Base-by-base conservation (phyloP, 2,797 vertebrate species). In the Adelosebastes latens region DNA sequence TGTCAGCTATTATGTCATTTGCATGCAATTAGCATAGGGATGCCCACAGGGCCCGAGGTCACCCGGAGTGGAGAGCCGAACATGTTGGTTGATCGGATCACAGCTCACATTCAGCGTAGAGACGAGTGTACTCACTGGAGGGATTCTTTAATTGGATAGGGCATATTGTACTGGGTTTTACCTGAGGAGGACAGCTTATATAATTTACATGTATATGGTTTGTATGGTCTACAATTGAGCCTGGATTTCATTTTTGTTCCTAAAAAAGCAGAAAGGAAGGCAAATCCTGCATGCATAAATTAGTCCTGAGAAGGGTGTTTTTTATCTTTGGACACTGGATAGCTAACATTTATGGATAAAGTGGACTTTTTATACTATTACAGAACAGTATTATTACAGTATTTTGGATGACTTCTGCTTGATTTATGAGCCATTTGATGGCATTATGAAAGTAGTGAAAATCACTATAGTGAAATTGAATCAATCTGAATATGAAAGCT, bases 1-100 rank as follows among this genome's bases (percentile, higher is more conserved):
- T 95, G 91, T 92, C 89, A 89, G 82, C 87, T 92, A 77, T 94
- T 94, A 92, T 89, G 83, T 88, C 67, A 96, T 96, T 95, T 94
- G 90, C 94, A 95, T 95, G 81, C 85, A 84, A 95, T 95, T 96
- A 93, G 89, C 94, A 95, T 93, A 94, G 84, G 84, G 90, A 91
- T 89, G 90, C 89, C 94, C 82, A 88, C 81, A 82, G 89, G 93
- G 87, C 82, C 80, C 12, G 46, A 73, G 85, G 87, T 83, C 77
- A 83, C 55, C n/a, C 39, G 4, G 34, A 72, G 60, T 79, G 55
- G 76, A 69, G 58, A 81, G 91, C 84, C 75, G 82, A 92, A 89
- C 89, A 73, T 49, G 80, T 81, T 18, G 64, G 58, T 32, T 78
- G 75, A 89, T 85, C 78, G 81, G 88, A 88, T 90, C 79, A 80